Base-by-base conservation (phyloP, 37 sponge, comb jelly and placozoan species). In the Beroe ovata region DNA sequence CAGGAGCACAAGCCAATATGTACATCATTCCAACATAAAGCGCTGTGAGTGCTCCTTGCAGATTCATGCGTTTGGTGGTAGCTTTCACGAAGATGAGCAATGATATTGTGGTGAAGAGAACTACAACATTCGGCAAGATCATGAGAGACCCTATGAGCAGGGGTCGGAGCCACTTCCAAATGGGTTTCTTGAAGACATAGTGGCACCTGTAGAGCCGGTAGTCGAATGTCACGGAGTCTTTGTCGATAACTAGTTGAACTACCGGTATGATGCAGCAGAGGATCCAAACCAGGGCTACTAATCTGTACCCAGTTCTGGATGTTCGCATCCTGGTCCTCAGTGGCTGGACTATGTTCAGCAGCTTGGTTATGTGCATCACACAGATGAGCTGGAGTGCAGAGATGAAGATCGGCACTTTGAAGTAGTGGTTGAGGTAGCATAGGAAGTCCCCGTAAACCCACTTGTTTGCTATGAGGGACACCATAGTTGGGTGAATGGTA, bases 291-390 rank as follows among this genome's bases (percentile, higher is more conserved):
- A 29, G 23, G 6, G 28, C 54, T 18, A 54, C 21, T 19, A 77
- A 11, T 0, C 8, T 0, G 28, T 23, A 2, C 8, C 84, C 84
- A 6, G 84, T 77, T 3, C 1, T 77, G 0, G 19, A 8, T 1
- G 35, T 42, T 29, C 54, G 16, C 36, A 14, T 4, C 1, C 35
- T 11, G 41, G 84, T 11, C 54, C 84, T 19, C 54, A 77, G 33
- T 0, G 84, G 84, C 16, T 21, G 33, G 11, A 36, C 54, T 1
- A 77, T 6, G 47, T 35, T 33, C 2, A 23, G 20, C 25, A 77
- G 84, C 54, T 77, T 77, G 84, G 3, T 77, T 8, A 77, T 77
- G 47, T 77, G 42, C 84, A 77, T 39, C 26, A 36, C 84, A 42
- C 84, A 77, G 42, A 77, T 42, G n/a, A 77, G 84, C 22, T 33